Conservation (phyloP, 23 tunicate genomes). For the Ciona savignyi region DNA sequence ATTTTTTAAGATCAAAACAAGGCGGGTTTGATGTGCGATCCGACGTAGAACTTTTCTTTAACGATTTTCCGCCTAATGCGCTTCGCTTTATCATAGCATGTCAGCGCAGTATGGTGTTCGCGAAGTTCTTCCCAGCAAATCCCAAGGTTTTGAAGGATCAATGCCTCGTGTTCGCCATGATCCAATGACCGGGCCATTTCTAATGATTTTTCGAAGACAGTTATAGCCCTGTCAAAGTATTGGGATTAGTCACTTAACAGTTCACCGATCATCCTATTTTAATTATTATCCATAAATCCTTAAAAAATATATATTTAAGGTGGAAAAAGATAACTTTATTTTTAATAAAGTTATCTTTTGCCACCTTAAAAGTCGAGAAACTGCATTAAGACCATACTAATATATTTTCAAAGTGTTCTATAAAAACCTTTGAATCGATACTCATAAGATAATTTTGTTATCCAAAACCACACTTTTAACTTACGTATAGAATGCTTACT, state of each 20-base stretch:
- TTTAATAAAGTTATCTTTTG: not conserved
- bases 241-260: not conserved
- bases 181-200: slow-evolving; percentile 33
- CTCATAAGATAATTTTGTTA: not conserved
- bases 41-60: slow-evolving; percentile 37
- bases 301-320: not conserved
- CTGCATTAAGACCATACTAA: too few species aligned
- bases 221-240: slow-evolving; percentile 43
- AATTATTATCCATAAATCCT: not conserved
- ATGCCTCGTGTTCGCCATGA: slow-evolving; percentile 12
- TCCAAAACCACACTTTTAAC: too few species aligned
- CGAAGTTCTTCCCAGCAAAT: slow-evolving; percentile 76
- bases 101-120: slow-evolving; percentile 70
- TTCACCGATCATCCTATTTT: too few species aligned
- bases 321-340: not conserved
- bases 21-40: slow-evolving; percentile 4
- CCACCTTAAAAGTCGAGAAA: too few species aligned
- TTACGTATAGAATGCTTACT: too few species aligned
- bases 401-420: too few species aligned
- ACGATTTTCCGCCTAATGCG: slow-evolving; percentile 38
- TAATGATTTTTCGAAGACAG: slow-evolving; percentile 66
- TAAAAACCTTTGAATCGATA: not conserved
- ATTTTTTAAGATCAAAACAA: too few species aligned
- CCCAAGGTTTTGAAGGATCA: slow-evolving; percentile 61
- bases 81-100: slow-evolving; percentile 57